These are phyloP conservation scores for Empis livida DNA, from an alignment of 2,888 invertebrate species.

Conservation along the genomic window DNA sequence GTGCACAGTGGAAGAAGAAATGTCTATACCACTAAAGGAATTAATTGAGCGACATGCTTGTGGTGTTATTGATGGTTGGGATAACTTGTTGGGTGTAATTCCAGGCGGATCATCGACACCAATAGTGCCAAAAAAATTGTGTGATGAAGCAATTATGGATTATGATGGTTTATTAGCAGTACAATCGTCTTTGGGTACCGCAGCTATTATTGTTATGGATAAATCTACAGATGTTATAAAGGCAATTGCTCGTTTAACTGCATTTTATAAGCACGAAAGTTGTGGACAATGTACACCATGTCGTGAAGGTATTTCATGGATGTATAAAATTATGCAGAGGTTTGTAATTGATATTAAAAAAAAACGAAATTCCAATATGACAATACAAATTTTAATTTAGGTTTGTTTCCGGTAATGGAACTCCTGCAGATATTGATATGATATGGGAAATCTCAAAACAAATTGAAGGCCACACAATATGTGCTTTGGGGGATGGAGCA, in stretches of 20 bases:
- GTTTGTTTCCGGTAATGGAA: constrained; percentile 79
- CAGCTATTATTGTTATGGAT: constrained; percentile 97
- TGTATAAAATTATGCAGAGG: constrained; percentile 67
- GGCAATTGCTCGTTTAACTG: constrained; percentile 85
- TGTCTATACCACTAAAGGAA: constrained; percentile 90
- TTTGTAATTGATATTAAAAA: constrained; percentile 18
- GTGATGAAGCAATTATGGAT: constrained; percentile 87
- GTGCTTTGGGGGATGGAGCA: constrained; percentile 94
- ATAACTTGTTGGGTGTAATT: constrained; percentile 88
- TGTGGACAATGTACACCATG: constrained; percentile 99
- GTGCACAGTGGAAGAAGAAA: constrained; percentile 96
- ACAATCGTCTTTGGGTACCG: constrained; percentile 90
- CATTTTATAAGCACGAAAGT: constrained; percentile 98
- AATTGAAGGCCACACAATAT: constrained; percentile 98
- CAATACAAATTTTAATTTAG: constrained; percentile 20
- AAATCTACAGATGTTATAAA: constrained; percentile 89
- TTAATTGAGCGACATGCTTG: constrained; percentile 93
- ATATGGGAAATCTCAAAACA: constrained; percentile 97
- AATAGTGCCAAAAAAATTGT: constrained; percentile 82
- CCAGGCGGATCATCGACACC: constrained; percentile 98
- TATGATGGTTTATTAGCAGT: constrained; percentile 88
- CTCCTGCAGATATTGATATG: constrained; percentile 92
- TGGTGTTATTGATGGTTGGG: constrained; percentile 94
- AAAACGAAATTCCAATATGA: too few species aligned
- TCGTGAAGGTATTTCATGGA: constrained; percentile 89